phyloP scores from a whole-genome alignment of 2,888 invertebrate genomes.

The Horisme vitalbata region DNA sequence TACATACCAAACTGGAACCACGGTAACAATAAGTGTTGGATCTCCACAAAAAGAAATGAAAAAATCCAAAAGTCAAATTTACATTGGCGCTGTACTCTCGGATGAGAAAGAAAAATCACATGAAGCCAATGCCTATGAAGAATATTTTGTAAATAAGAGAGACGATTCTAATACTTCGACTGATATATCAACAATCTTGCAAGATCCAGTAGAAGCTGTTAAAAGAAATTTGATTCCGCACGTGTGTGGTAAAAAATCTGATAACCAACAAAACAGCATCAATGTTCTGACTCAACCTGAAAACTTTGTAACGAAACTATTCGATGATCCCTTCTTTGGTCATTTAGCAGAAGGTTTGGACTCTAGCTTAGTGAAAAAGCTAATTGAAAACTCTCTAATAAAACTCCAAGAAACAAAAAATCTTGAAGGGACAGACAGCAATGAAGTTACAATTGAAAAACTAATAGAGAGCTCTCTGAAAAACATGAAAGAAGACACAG shows the following conservation, averaged over 20 bases:
- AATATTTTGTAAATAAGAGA: conserved; percentile 59
- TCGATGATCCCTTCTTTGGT: conserved; percentile 85
- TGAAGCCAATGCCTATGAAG: conserved; percentile 69
- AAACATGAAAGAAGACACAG: conserved; percentile 65
- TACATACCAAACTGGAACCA: conserved; percentile 80
- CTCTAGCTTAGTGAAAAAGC: conserved; percentile 83
- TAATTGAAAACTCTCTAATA: conserved; percentile 86
- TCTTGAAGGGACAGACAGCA: conserved; percentile 71
- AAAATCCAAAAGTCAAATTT: conserved; percentile 78
- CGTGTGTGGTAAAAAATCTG: conserved; percentile 85
- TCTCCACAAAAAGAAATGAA: conserved; percentile 72
- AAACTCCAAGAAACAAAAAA: conserved; percentile 80
- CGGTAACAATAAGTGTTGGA: conserved; percentile 84
- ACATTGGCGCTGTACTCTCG: conserved; percentile 70
- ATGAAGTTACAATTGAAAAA: conserved; percentile 73
- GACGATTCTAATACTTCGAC: conserved; percentile 38
- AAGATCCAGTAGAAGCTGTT: conserved; percentile 90
- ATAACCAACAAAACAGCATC: conserved; percentile 36
- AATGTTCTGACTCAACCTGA: conserved; percentile 47
- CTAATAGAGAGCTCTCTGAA: conserved; percentile 77
- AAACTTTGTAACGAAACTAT: conserved; percentile 82
- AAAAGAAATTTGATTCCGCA: conserved; percentile 89
- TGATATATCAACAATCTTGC: conserved; percentile 82
- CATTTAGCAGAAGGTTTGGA: conserved; percentile 85
- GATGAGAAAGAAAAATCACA: conserved; percentile 47